Base-by-base conservation (phyloP, 1,140 invertebrate species). In the Phthorimaea operculella region DNA sequence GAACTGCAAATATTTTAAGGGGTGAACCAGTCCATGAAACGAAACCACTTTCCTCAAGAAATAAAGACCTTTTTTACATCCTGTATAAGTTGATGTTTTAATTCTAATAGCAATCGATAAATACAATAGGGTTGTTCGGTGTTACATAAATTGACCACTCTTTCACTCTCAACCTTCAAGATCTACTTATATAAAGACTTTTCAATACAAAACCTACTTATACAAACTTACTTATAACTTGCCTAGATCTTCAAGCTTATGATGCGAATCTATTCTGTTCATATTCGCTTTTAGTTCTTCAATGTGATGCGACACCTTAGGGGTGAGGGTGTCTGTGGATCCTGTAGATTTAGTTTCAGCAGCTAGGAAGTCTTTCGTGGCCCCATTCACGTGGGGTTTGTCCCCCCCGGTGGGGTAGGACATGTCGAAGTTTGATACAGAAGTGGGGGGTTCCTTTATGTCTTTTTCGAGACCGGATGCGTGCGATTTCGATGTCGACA, bases 211-310 rank as follows among this genome's bases (percentile, higher is more conserved):
- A 28, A 28, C 21, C 21, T 28, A 28, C 21, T 28, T 28, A 28
- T 2, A 28, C 21, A 28, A 39, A 39, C 36, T 39, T 39, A 39
- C n/a, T 3, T 39, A 49, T 14, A 21, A 34, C 5, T 17, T 59
- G 54, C 55, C 62, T 66, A 57, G 55, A 33, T 59, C 36, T 17
- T 67, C 65, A 15, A 16, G 12, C 57, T 49, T 28, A 56, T 85
- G 85, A 56, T 87, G 83, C 0, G 83, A 86, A 52, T 85, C 83
- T 39, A 87, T 86, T 51, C 83, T 72, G 36, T 85, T 87, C 61
- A 87, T 86, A 47, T 87, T 87, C 1, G 85, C 85, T 60, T 87
- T 87, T 1, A 84, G 65, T 2, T 85, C 83, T 12, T 86, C 76
- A 28, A 28, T 28, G 33, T 60, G 48, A 0, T 62, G 61, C 0